phyloP scores from a whole-genome alignment of 2,113 vertebrate species.

The Chauna torquata region DNA sequence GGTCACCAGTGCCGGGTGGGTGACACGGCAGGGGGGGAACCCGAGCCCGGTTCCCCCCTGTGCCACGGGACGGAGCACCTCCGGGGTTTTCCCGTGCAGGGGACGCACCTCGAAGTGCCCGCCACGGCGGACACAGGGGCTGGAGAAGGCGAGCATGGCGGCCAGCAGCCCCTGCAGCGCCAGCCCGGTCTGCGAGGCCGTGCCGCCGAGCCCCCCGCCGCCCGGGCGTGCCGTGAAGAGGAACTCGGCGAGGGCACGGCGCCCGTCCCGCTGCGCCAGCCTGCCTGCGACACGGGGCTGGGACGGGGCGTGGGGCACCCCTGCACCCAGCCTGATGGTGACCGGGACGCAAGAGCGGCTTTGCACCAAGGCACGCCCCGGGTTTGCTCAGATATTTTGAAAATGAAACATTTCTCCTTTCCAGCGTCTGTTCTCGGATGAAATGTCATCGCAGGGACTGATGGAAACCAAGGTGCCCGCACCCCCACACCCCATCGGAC shows the following conservation, averaged over 20 bases:
- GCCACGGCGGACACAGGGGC: conserved; percentile 81
- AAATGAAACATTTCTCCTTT: background rate
- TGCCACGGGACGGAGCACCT: background rate
- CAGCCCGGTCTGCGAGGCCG: conserved; percentile 78
- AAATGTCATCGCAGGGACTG: no score
- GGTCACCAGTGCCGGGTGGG: no score
- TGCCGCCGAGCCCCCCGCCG: conserved; percentile 81
- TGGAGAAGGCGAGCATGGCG: conserved; percentile 84
- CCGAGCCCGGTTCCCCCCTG: background rate
- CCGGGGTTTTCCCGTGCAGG: background rate
- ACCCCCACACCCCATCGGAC: background rate
- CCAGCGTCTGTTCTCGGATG: no score
- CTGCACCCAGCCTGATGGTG: background rate
- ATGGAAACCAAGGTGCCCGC: background rate
- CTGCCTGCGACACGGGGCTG: conserved; percentile 23
- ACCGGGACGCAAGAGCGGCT: background rate
- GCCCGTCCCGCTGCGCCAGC: background rate
- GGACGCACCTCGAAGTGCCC: conserved; percentile 86
- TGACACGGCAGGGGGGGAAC: background rate
- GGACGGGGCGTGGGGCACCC: accelerated
- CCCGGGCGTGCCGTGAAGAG: conserved; percentile 78
- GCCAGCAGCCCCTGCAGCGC: conserved; percentile 79
- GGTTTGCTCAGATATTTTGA: accelerated
- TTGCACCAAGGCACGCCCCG: background rate
- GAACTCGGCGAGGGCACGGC: conserved; percentile 79